A percentile compares a stretch with the other conserved stretches of the same genome.
Evolutionary conservation across 2,113 vertebrate genomes (phyloP).

Genomic region (Anhinga anhinga): DNA sequence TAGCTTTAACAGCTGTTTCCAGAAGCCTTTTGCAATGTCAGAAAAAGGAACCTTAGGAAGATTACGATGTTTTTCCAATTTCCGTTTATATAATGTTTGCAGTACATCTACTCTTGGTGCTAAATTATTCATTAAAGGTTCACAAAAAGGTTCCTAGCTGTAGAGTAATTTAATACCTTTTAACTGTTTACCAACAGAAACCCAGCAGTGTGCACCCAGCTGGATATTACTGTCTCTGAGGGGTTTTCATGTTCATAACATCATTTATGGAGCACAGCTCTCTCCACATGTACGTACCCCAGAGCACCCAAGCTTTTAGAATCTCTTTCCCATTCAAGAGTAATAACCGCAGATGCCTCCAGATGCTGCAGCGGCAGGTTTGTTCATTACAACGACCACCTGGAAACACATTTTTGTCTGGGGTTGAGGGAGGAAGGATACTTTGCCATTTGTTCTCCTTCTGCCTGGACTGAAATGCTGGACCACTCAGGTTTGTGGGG

Average conservation of each 20-base stretch:
- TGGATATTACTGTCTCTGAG: not conserved
- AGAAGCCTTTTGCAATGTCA: not conserved
- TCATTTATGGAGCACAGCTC: not conserved
- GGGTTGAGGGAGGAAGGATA: not conserved
- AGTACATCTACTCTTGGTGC: not conserved
- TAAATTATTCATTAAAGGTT: not conserved
- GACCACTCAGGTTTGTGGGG: not conserved
- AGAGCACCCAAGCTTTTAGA: not conserved
- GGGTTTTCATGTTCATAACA: not conserved
- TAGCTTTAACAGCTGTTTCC: not conserved
- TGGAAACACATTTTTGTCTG: not conserved
- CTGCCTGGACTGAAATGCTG: not conserved
- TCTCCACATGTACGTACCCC: not conserved
- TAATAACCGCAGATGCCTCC: fast-evolving
- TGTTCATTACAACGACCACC: not conserved
- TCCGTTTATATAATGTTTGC: not conserved
- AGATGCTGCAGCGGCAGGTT: not conserved
- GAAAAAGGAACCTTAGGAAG: not conserved
- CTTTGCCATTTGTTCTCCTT: not conserved
- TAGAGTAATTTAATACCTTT: not conserved
- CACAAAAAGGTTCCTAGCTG: not conserved
- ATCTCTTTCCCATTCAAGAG: not conserved
- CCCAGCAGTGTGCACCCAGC: not conserved
- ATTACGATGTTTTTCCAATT: not conserved
- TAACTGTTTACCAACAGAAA: not conserved